phyloP scores from a whole-genome alignment of 2,888 invertebrate genomes.

The Idaea aversata region DNA sequence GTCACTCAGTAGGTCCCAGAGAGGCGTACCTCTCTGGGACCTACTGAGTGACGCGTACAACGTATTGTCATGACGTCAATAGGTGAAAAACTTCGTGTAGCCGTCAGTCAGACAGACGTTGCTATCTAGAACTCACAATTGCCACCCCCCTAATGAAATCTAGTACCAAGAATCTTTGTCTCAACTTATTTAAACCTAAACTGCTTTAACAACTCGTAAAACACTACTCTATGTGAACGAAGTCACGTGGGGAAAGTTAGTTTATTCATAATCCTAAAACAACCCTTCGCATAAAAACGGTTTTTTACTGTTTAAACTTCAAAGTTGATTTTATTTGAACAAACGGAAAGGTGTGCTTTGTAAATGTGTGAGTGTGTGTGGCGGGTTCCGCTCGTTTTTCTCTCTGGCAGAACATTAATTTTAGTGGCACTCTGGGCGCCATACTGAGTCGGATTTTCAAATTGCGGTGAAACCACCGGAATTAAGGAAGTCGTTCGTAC shows the following conservation, averaged over 20 bases:
- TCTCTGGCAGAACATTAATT: slow-evolving; percentile 77
- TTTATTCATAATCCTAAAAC: background rate
- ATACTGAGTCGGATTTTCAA: slow-evolving; percentile 65
- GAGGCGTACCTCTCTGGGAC: background rate
- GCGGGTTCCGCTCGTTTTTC: slow-evolving; percentile 71
- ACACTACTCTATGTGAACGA: background rate
- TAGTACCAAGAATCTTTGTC: background rate
- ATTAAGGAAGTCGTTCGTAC: slow-evolving; percentile 39
- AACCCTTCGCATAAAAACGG: slow-evolving; percentile 2
- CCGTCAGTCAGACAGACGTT: background rate
- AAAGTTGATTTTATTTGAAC: slow-evolving; percentile 51
- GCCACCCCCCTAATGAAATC: no score
- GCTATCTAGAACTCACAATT: background rate
- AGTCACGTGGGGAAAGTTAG: background rate
- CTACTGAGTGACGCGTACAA: no score
- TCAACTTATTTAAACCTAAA: background rate
- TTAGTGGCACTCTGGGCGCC: slow-evolving; percentile 69
- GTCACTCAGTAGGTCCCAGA: background rate
- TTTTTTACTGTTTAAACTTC: slow-evolving; percentile 26
- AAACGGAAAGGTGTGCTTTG: slow-evolving; percentile 35
- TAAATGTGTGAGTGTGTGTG: slow-evolving; percentile 45
- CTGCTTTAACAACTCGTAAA: background rate
- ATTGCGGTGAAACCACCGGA: slow-evolving; percentile 63
- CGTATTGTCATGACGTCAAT: background rate
- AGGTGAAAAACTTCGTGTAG: background rate